Evolutionary conservation across 2,113 vertebrate species (phyloP).

Genomic region (Ancistrus triradiatus): DNA sequence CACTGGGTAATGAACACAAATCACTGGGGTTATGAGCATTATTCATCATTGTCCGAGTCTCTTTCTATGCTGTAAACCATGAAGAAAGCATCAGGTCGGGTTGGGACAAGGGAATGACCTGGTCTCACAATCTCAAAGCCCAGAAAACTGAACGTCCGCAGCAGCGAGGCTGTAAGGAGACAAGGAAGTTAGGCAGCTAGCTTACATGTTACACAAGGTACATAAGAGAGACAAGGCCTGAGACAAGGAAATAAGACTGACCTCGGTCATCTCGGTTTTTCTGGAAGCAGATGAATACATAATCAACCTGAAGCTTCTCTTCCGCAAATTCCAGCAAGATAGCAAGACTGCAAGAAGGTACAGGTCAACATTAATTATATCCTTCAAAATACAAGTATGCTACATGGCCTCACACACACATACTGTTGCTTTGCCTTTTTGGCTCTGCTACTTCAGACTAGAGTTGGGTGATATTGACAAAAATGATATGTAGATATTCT

Average conservation of each 20-base stretch:
- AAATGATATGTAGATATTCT: too few relatives aligned
- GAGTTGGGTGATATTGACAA: too few relatives aligned
- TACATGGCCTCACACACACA: too few relatives aligned
- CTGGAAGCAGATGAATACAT: slow-evolving; percentile 95
- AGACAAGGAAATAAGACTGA: slow-evolving; percentile 47
- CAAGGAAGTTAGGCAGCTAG: background rate
- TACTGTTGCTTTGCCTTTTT: too few relatives aligned
- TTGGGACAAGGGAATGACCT: slow-evolving; percentile 95
- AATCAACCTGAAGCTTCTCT: slow-evolving; percentile 85
- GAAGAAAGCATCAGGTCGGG: slow-evolving; percentile 97
- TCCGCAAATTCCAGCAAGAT: slow-evolving; percentile 93
- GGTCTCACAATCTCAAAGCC: slow-evolving; percentile 99
- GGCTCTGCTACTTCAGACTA: too few relatives aligned
- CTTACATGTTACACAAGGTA: background rate
- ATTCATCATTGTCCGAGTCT: slow-evolving; percentile 88
- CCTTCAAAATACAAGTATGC: too few relatives aligned
- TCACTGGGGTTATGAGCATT: slow-evolving; percentile 46
- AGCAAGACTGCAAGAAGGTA: slow-evolving; percentile 78
- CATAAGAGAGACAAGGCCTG: background rate
- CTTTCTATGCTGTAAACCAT: slow-evolving; percentile 97
- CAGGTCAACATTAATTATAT: too few relatives aligned
- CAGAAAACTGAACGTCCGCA: slow-evolving; percentile 97
- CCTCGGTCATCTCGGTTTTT: slow-evolving; percentile 94
- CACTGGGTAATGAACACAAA: slow-evolving; percentile 2
- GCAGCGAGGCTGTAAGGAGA: slow-evolving; percentile 76